Base-by-base conservation (phyloP, 1,140 invertebrate genomes). In the Brachionus koreanus region DNA sequence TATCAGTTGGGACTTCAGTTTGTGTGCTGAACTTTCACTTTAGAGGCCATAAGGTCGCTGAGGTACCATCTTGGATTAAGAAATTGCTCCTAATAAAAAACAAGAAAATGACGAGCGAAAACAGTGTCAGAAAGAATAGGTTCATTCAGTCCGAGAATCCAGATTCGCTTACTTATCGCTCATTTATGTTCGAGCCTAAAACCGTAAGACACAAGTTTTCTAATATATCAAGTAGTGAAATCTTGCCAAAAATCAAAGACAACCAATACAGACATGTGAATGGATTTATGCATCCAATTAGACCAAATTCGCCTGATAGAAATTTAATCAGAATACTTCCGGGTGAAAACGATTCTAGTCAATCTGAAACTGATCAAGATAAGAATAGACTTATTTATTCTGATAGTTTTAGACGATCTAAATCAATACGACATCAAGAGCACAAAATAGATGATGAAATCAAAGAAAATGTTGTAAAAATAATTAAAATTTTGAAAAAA, bases 11-110 rank as follows among this genome's bases (percentile, higher is more conserved):
- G 29, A 42, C 49, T 19, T 57, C 76, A 19, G 76, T 79, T 10
- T 79, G 61, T 37, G 76, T 79, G 16, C 57, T 79, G 23, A 79
- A 79, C 16, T 79, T 79, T 79, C 76, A 79, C 42, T 79, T 79
- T n/a, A 57, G 76, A 61, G 76, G 76, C 9, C 61, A 61, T 19
- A 79, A 79, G 25, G 35, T 61, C 16, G 19, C 76, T 3, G 37
- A 42, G n/a, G 76, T 65, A 3, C 76, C 76, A 37, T 7, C 23
- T 25, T 79, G 76, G 76, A 39, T 79, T n/a, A 79, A 79, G 25
- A 61, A 57, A 65, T 3, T 23, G 7, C 61, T 79, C 23, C 35
- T 79, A 16, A 57, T 79, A 33, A 61, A 37, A 29, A 35, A 69
- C 5, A 69, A 39, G 19, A 39, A 69, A 69, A 16, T 37, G 5